These are phyloP conservation scores for Melipona bicolor DNA, from an alignment of 2,888 invertebrate species.

Conservation along the genomic window DNA sequence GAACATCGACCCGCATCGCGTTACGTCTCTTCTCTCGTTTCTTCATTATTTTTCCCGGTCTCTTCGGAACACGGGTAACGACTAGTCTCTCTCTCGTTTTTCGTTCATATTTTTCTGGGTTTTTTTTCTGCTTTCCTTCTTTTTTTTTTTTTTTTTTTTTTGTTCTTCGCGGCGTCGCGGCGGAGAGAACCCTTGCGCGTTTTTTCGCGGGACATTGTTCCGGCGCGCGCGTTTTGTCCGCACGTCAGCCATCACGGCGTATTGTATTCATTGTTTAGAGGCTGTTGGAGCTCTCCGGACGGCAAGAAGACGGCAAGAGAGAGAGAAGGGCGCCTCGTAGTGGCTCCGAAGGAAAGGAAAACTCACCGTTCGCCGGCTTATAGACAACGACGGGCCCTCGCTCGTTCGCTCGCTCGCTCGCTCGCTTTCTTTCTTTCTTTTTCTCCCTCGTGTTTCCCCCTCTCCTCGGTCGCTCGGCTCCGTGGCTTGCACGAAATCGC, in stretches of 20 bases:
- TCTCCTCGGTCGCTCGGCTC: constrained; percentile 3
- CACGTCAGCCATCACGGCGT: constrained; percentile 60
- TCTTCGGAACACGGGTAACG: constrained; percentile 9
- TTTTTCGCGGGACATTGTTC: constrained; percentile 66
- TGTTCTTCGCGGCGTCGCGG: constrained; percentile 26
- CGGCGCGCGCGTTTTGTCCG: constrained; percentile 66
- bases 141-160: neutral
- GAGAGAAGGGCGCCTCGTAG: constrained; percentile 49
- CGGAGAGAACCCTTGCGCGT: constrained; percentile 53
- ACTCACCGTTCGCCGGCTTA: constrained; percentile 36
- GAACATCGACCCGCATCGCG: constrained; percentile 13
- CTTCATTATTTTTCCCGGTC: constrained; percentile 27
- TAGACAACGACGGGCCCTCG: constrained; percentile 35
- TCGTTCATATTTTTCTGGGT: constrained; percentile 16
- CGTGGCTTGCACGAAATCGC: constrained; percentile 42
- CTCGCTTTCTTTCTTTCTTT: neutral
- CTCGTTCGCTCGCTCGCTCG: constrained; percentile 1
- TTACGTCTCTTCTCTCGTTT: constrained; percentile 7
- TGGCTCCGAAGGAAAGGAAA: constrained; percentile 54
- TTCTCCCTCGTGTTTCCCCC: neutral
- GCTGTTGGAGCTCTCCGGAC: constrained; percentile 47
- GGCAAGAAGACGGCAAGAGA: constrained; percentile 23
- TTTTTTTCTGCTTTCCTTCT: neutral
- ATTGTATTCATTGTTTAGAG: constrained; percentile 71
- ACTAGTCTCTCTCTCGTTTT: constrained; percentile 18